Evolutionary conservation across 2,113 vertebrate genomes (phyloP).

Genomic region (Elephas maximus): DNA sequence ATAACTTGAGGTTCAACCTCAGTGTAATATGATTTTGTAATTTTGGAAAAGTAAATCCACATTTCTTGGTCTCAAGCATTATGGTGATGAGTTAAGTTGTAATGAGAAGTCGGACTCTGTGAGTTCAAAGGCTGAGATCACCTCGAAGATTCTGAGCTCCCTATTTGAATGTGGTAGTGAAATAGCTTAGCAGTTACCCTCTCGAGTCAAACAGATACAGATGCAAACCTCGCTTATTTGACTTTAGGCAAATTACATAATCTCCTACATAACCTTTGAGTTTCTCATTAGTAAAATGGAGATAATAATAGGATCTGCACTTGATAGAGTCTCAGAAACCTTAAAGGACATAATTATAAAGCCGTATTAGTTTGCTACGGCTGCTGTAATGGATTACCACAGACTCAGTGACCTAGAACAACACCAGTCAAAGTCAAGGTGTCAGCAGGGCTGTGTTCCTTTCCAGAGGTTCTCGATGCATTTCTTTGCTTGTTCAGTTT

Average conservation of each 20-base stretch:
- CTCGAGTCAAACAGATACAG: not conserved
- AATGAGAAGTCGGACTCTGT: not conserved
- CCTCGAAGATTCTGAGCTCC: not conserved
- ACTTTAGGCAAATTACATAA: not conserved
- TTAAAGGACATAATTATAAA: not conserved
- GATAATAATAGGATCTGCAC: not conserved
- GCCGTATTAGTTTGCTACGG: not conserved
- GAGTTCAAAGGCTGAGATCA: not conserved
- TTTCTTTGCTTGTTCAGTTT: not conserved
- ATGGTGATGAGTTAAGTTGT: not conserved
- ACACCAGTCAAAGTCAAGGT: not conserved
- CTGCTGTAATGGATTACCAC: not conserved
- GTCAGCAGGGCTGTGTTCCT: not conserved
- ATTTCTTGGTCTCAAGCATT: not conserved
- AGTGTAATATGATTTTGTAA: not conserved
- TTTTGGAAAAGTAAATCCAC: not conserved
- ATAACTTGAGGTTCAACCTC: not conserved
- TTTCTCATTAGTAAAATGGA: not conserved
- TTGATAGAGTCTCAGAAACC: not conserved
- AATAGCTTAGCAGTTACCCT: not conserved
- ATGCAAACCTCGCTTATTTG: not conserved
- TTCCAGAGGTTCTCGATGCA: not conserved
- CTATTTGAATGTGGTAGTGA: not conserved
- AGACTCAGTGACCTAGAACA: not conserved
- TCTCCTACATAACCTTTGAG: not conserved